Percentiles rank a stretch among this genome's conserved stretches.
phyloP scores from a whole-genome alignment of 2,888 invertebrate species.

The Mythimna pallens region DNA sequence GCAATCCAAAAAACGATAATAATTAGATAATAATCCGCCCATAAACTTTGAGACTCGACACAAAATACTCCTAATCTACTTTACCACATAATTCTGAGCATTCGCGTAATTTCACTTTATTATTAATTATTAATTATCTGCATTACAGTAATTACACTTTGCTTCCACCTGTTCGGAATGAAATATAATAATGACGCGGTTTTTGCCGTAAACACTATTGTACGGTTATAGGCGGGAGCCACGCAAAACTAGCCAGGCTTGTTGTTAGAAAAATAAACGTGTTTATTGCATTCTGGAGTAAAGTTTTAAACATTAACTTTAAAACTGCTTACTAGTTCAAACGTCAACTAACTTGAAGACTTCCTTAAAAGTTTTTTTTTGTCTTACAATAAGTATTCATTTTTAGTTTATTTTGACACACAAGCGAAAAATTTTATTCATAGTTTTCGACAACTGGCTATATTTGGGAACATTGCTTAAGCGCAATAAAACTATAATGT shows the following conservation, averaged over 20 bases:
- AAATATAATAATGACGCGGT: slow-evolving; percentile 45
- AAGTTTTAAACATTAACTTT: neutral
- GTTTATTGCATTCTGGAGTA: neutral
- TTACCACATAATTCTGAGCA: slow-evolving; percentile 30
- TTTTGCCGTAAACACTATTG: slow-evolving; percentile 20
- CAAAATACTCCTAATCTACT: slow-evolving; percentile 14
- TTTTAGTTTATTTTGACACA: too few species aligned
- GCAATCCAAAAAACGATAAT: too few species aligned
- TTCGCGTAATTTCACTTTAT: slow-evolving; percentile 44
- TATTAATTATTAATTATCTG: slow-evolving; percentile 61
- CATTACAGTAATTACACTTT: slow-evolving; percentile 46
- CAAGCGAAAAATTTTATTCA: too few species aligned
- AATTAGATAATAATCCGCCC: too few species aligned
- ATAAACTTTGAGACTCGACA: slow-evolving; percentile 51
- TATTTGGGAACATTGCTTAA: too few species aligned
- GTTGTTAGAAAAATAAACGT: neutral
- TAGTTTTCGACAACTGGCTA: too few species aligned
- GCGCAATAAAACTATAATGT: too few species aligned
- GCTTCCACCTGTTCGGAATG: slow-evolving; percentile 49
- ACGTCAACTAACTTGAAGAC: neutral
- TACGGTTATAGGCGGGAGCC: slow-evolving; percentile 21
- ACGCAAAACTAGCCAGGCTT: slow-evolving; percentile 24
- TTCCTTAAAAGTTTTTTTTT: neutral
- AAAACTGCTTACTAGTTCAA: too few species aligned
- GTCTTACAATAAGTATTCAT: too few species aligned